phyloP scores from a whole-genome alignment of 2,113 vertebrate genomes.

The Ciconia stormi region DNA sequence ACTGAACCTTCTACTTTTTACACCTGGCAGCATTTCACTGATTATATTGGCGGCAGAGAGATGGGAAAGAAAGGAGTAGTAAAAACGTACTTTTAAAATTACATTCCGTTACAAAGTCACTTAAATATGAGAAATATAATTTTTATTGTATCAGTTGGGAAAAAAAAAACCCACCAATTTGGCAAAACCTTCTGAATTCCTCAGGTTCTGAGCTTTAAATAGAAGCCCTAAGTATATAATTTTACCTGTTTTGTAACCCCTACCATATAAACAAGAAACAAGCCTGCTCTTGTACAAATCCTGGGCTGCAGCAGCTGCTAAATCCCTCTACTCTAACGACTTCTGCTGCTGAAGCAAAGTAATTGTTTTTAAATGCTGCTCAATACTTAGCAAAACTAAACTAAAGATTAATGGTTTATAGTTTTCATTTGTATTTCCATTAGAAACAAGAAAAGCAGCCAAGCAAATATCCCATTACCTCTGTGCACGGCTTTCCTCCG shows the following conservation, averaged over 20 bases:
- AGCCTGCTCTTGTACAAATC: neutral
- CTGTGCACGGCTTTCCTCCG: neutral
- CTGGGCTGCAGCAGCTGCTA: conserved; percentile 19
- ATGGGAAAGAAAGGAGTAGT: neutral
- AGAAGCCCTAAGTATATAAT: neutral
- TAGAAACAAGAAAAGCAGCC: conserved; percentile 52
- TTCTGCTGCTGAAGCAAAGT: conserved; percentile 52
- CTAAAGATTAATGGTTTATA: conserved; percentile 72
- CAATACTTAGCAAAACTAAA: conserved; percentile 64
- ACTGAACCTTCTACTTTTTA: neutral
- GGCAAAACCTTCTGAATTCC: neutral
- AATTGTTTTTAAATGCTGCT: conserved; percentile 68
- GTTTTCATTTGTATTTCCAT: conserved; percentile 63
- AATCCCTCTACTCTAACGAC: conserved; percentile 46
- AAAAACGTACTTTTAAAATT: neutral
- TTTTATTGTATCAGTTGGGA: neutral
- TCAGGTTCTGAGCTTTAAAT: neutral
- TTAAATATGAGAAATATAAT: neutral
- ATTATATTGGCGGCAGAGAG: neutral
- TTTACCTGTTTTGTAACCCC: neutral
- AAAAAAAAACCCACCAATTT: neutral
- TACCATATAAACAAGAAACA: neutral
- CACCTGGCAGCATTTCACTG: neutral
- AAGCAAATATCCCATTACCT: conserved; percentile 1
- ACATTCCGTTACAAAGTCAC: neutral